Base-by-base conservation (phyloP, 2,888 invertebrate species). In the Nebria salina region DNA sequence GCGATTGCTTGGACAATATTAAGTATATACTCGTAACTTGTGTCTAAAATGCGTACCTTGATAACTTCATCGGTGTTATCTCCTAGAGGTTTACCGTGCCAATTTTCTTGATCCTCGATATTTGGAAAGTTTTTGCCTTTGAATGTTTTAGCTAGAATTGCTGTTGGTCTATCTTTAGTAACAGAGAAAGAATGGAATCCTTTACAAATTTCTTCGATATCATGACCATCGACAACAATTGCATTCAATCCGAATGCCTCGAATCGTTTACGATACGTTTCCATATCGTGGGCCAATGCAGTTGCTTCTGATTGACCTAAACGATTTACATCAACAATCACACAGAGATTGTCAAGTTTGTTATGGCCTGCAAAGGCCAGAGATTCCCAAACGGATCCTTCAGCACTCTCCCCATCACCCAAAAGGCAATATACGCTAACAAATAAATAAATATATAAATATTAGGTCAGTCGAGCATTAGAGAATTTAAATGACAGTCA, bases 321-420 rank as follows among this genome's bases (percentile, higher is more conserved):
- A 72, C 99, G 93, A 90, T 99, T 99, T 68, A 99, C 93, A 88
- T 99, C 99, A 87, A 99, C 96, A 87, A 99, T 96, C 34, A 97
- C 97, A 82, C 98, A 97, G 65, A 99, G 91, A 90, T 99, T 99
- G 90, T 99, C 98, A 76, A 99, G 92, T 84, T 97, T 95, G 91
- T 99, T 98, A 89, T 96, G 93, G 82, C 96, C 95, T 74, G 98
- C 96, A 90, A 99, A 99, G 86, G 97, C 94, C 83, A 98, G 91
- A 0, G 98, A 97, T 90, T 99, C 98, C 98, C 98, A 99, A 84
- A 99, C 93, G 73, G 98, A 98, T 82, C 99, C 99, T 91, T 99
- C 99, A 0, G 99, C 98, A 79, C 97, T 95, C 90, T 99, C 99
- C 6, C 99, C 99, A 90, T 99, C 99, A 11, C 99, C 99, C 82